These are phyloP conservation scores for Drosophila anceps DNA, from an alignment of 2,888 invertebrate genomes.

Conservation along the genomic window DNA sequence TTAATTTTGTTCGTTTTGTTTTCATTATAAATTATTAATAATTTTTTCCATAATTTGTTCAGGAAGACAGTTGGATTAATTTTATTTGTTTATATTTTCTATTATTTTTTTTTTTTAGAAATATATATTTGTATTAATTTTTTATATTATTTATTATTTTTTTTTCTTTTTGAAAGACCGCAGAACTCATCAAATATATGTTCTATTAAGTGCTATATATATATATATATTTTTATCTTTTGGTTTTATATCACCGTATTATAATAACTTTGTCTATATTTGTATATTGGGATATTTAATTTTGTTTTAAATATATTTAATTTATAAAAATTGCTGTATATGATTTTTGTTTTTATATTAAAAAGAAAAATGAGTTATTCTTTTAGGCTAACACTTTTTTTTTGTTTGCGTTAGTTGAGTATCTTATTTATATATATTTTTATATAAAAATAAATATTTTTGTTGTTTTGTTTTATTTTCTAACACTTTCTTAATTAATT, in stretches of 20 bases:
- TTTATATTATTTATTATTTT: not conserved
- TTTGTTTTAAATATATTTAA: not conserved
- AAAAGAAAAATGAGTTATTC: not conserved
- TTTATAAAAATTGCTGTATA: not conserved
- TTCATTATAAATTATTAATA: not conserved
- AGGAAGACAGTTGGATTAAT: slow-evolving; percentile 17
- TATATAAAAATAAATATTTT: slow-evolving; percentile 37
- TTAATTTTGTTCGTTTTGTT: not conserved
- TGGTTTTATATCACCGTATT: not conserved
- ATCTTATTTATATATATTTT: not conserved
- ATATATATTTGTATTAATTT: not conserved
- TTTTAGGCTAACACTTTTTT: slow-evolving; percentile 1
- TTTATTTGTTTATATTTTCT: not conserved
- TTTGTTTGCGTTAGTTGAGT: slow-evolving; percentile 18
- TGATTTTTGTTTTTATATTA: not conserved
- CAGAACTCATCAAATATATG: not conserved
- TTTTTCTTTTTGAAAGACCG: not conserved
- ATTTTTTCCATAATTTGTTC: not conserved
- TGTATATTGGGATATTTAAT: not conserved
- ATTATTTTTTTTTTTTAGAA: not conserved
- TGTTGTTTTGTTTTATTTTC: not conserved
- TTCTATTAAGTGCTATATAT: not conserved
- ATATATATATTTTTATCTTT: not conserved
- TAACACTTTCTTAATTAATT: slow-evolving; percentile 28
- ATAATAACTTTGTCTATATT: not conserved